These are phyloP conservation scores for Diaphora mendica DNA, from an alignment of 2,888 invertebrate genomes.

Conservation along the genomic window DNA sequence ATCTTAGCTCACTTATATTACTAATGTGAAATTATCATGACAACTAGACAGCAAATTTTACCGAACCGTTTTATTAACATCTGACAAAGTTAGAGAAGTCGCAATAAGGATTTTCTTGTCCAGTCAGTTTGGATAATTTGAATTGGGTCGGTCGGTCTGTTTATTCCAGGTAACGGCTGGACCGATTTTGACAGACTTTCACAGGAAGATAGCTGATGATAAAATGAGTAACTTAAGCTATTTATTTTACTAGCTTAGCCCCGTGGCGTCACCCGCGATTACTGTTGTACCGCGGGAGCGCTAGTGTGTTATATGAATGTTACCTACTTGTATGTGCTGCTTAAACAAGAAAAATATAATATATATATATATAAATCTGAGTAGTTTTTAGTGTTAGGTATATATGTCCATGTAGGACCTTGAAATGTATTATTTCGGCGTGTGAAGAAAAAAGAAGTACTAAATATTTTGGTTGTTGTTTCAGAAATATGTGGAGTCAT, in stretches of 20 bases:
- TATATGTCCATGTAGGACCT: not conserved
- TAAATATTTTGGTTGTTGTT: conserved; percentile 56
- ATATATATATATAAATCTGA: too few relatives aligned
- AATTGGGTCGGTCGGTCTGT: not conserved
- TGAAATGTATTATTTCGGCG: not conserved
- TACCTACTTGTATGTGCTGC: too few relatives aligned
- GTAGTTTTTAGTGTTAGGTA: not conserved
- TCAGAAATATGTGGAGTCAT: conserved; percentile 92
- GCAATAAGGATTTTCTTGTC: not conserved
- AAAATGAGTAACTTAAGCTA: too few relatives aligned
- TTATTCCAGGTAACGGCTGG: too few relatives aligned
- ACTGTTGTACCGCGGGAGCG: too few relatives aligned
- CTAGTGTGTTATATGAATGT: not conserved
- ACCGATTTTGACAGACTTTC: too few relatives aligned
- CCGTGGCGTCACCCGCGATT: too few relatives aligned
- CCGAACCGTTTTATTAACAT: too few relatives aligned
- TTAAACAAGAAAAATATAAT: not conserved
- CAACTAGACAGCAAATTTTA: not conserved
- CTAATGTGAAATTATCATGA: not conserved
- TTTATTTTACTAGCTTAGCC: too few relatives aligned
- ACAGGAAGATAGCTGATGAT: too few relatives aligned
- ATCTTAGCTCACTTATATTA: not conserved
- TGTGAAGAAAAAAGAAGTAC: not conserved
- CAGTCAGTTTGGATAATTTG: not conserved
- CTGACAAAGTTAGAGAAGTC: too few relatives aligned